phyloP scores from a whole-genome alignment of 2,888 invertebrate species.

The Microplitis deprimator region DNA sequence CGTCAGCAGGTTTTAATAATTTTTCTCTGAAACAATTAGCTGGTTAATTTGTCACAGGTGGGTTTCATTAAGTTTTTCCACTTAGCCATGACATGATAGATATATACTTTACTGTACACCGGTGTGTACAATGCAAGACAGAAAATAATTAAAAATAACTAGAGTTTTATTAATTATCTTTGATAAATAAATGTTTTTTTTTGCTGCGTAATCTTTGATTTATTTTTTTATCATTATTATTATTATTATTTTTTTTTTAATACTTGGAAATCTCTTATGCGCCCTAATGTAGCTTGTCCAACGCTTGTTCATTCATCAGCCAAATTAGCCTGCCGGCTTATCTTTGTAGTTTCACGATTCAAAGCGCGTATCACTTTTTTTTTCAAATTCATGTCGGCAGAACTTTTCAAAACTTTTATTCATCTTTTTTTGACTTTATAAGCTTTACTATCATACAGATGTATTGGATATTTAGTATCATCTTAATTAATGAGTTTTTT shows the following conservation, averaged over 20 bases:
- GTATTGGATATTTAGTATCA: too few species aligned
- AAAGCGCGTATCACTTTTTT: conserved; percentile 67
- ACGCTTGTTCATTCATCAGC: conserved; percentile 65
- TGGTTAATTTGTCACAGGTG: conserved; percentile 70
- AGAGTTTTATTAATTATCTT: not conserved
- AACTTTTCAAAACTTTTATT: conserved; percentile 68
- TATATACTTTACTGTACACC: conserved; percentile 29
- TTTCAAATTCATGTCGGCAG: conserved; percentile 66
- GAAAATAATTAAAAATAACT: conserved; percentile 13
- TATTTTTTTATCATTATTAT: too few species aligned
- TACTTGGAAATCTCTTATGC: conserved; percentile 25
- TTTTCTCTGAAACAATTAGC: conserved; percentile 71
- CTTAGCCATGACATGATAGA: conserved; percentile 32
- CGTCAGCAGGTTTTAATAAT: conserved; percentile 69
- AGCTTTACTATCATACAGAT: not conserved
- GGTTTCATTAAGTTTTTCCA: conserved; percentile 69
- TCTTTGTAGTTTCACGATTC: conserved; percentile 69
- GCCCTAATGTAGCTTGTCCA: conserved; percentile 53
- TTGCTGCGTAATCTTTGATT: too few species aligned
- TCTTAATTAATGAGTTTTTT: too few species aligned
- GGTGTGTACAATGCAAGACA: conserved; percentile 27
- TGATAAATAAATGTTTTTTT: not conserved
- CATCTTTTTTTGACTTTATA: conserved; percentile 7
- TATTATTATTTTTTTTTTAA: not conserved
- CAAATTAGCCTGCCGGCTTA: conserved; percentile 69